Evolutionary conservation across 2,113 vertebrate genomes (phyloP), one percentile per base, ranked within the genome.

Genomic region (Triplophysa dalaica): DNA sequence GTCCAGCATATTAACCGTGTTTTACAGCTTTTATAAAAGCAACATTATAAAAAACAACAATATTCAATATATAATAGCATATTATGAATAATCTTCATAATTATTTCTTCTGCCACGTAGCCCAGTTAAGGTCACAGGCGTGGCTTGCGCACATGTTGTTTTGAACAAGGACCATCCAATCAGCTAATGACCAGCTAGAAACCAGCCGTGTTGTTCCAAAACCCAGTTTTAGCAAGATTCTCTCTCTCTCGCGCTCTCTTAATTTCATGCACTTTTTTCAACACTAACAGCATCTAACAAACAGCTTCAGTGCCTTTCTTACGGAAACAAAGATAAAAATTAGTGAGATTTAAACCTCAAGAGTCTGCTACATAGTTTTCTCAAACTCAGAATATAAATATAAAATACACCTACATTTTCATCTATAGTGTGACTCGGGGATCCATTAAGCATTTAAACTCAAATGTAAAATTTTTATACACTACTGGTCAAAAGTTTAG

Each of bases 361-460:
- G 70, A 66, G 22, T 70, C 22, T 21, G 38, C 10, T 13, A 74
- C 75, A 11, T 65, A n/a, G 22, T 70, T 52, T 73, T 56, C 21
- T 52, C 45, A 64, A 8, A 14, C 62, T 48, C 11, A 63, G 68
- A 16, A 68, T 79, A 70, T 63, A 79, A 79, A 75, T 69, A 56
- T 66, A 43, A 10, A 58, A 58, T 17, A 24, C 24, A 48, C 56
- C 11, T 56, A 63, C 56, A 41, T 9, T 33, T 24, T 50, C 70
- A 75, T 38, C 43, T 63, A 17, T 21, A 45, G 5, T 16, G 69
- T 16, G 43, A 72, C 61, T 56, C 33, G 4, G 17, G 26, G 33
- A 19, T 38, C 29, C 38, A 45, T 45, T 68, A 21, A 45, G 43
- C 65, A 67, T 12, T 9, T 26, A 21, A 26, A 6, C 56, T 58